Conservation (phyloP, 2,113 vertebrate genomes). For the Lipotes vexillifer region DNA sequence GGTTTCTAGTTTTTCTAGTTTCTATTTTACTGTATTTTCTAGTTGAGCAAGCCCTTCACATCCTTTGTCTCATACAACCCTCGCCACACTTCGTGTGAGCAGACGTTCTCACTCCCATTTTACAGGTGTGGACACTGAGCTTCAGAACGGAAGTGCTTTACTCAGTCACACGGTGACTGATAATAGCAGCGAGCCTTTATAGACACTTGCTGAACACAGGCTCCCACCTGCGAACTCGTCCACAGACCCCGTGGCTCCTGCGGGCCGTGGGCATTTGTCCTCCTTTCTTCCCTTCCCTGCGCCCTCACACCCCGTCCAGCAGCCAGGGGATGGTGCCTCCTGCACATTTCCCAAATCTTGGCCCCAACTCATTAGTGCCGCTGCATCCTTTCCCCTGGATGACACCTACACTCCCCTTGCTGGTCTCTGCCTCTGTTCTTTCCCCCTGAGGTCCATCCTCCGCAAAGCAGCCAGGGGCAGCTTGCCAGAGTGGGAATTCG, state of each 20-base stretch:
- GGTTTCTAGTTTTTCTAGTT: not conserved
- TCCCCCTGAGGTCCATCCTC: too few relatives aligned
- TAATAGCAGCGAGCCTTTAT: fast-evolving
- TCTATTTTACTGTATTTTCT: not conserved
- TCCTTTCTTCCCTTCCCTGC: not conserved
- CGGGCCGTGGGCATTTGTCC: not conserved
- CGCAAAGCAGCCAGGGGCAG: not conserved
- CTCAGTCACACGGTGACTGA: fast-evolving
- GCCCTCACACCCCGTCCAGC: too few relatives aligned
- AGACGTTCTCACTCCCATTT: not conserved
- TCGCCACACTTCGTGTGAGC: fast-evolving
- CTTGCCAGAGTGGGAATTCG: not conserved
- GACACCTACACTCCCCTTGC: not conserved
- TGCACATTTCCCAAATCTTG: fast-evolving
- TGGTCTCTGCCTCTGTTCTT: not conserved
- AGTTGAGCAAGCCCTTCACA: fast-evolving
- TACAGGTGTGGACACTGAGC: not conserved
- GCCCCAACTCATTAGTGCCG: fast-evolving
- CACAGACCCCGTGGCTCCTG: fast-evolving
- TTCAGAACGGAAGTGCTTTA: fast-evolving
- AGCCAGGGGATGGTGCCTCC: fast-evolving
- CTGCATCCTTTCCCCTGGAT: fast-evolving
- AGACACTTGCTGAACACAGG: fast-evolving
- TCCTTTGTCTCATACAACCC: not conserved
- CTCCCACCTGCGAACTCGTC: fast-evolving